These are phyloP conservation scores for Sciurus carolinensis DNA, from an alignment of 2,797 vertebrate species.

Conservation along the genomic window DNA sequence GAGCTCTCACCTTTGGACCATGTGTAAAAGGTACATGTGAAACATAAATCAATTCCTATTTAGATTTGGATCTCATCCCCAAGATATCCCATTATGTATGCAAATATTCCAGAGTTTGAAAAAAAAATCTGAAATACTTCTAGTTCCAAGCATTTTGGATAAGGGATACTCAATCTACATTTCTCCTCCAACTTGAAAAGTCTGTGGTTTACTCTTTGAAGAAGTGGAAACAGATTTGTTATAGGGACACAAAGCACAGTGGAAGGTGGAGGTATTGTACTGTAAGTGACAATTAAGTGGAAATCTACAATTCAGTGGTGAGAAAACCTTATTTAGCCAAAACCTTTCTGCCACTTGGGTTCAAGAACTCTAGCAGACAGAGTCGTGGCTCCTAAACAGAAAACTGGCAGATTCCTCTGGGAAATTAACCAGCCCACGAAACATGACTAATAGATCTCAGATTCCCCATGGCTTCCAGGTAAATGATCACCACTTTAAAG, in stretches of 20 bases:
- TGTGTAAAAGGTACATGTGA: not conserved
- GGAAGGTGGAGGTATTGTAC: not conserved
- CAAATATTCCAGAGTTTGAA: not conserved
- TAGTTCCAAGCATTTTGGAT: not conserved
- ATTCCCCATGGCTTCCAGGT: slow-evolving; percentile 21
- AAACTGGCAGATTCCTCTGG: not conserved
- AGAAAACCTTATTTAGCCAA: not conserved
- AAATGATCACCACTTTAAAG: slow-evolving; percentile 29
- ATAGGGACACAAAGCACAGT: not conserved
- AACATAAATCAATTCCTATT: not conserved
- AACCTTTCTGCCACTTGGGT: not conserved
- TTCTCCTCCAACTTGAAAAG: not conserved
- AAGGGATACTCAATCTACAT: not conserved
- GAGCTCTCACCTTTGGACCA: not conserved
- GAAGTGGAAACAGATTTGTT: not conserved
- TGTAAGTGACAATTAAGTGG: not conserved
- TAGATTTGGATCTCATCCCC: not conserved
- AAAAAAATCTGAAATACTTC: not conserved
- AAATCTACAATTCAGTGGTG: not conserved
- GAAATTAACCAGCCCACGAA: slow-evolving; percentile 48
- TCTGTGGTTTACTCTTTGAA: slow-evolving; percentile 32
- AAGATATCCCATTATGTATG: not conserved
- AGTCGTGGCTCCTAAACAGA: not conserved
- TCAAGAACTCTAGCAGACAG: not conserved
- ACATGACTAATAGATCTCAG: slow-evolving; percentile 42